These are phyloP conservation scores for Molossus alvarezi DNA, from an alignment of 2,797 vertebrate species.

Conservation along the genomic window DNA sequence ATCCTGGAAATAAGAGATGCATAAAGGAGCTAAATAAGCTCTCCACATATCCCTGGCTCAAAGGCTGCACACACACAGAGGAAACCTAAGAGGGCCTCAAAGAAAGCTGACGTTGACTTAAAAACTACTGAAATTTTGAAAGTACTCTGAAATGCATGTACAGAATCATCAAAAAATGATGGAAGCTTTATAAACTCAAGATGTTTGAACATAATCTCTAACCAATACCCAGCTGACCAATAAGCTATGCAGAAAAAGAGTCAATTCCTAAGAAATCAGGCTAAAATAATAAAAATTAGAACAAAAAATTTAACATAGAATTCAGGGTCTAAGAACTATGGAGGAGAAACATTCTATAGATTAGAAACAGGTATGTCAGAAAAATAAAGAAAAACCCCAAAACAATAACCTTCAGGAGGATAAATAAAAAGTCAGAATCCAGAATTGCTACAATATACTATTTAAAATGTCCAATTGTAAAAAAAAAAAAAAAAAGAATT, in stretches of 20 bases:
- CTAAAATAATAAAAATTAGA: slow-evolving; percentile 43
- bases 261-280: not conserved
- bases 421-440: not conserved
- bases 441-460: slow-evolving; percentile 7
- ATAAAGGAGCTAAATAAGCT: not conserved
- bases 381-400: not conserved
- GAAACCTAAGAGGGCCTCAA: not conserved
- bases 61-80: not conserved
- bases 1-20: slow-evolving; percentile 14
- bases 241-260: not conserved
- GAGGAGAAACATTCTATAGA: not conserved
- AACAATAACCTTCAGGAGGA: slow-evolving; percentile 1
- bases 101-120: not conserved
- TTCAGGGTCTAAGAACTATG: not conserved
- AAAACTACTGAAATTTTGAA: slow-evolving; percentile 51
- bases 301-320: slow-evolving; percentile 57
- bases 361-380: not conserved
- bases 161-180: not conserved
- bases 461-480: not conserved
- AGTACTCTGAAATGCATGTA: not conserved
- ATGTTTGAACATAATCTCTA: not conserved
- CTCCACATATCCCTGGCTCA: not conserved
- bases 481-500: slow-evolving; percentile 50
- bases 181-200: slow-evolving; percentile 41
- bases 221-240: not conserved